Percentiles rank a stretch among this genome's conserved stretches.
Evolutionary conservation across 2,113 vertebrate genomes (phyloP).

Genomic region (Pandion haliaetus): DNA sequence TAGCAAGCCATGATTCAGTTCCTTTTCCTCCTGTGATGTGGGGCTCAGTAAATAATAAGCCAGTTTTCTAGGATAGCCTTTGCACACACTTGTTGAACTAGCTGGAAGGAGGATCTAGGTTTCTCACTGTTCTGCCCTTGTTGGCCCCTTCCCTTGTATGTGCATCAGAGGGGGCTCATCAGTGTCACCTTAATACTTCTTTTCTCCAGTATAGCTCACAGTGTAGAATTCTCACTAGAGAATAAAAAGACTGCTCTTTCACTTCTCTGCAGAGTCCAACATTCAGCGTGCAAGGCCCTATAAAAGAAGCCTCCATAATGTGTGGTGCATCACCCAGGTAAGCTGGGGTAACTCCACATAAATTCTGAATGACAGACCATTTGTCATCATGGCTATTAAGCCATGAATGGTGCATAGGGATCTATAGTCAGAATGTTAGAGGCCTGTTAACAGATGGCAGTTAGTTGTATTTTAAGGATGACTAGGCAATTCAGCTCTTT

Average conservation of each 20-base stretch:
- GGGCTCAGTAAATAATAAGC: not conserved
- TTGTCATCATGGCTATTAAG: not conserved
- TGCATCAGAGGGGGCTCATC: not conserved
- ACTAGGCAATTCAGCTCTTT: not conserved
- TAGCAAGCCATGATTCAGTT: not conserved
- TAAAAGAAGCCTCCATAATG: not conserved
- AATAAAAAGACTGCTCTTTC: not conserved
- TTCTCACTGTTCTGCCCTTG: not conserved
- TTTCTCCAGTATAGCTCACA: not conserved
- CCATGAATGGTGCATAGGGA: not conserved
- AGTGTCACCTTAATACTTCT: not conserved
- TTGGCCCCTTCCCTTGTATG: not conserved
- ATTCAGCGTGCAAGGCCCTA: not conserved
- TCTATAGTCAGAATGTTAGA: not conserved
- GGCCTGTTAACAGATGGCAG: not conserved
- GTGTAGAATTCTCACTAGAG: not conserved
- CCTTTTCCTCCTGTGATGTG: not conserved
- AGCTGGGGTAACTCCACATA: not conserved
- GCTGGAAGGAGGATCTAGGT: not conserved
- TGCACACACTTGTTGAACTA: not conserved
- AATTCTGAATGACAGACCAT: not conserved
- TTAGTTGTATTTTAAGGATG: not conserved
- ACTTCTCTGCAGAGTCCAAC: not conserved
- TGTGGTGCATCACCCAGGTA: not conserved
- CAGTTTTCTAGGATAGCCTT: not conserved